Conservation (phyloP, 2,113 vertebrate species). For the Stegostoma tigrinum region DNA sequence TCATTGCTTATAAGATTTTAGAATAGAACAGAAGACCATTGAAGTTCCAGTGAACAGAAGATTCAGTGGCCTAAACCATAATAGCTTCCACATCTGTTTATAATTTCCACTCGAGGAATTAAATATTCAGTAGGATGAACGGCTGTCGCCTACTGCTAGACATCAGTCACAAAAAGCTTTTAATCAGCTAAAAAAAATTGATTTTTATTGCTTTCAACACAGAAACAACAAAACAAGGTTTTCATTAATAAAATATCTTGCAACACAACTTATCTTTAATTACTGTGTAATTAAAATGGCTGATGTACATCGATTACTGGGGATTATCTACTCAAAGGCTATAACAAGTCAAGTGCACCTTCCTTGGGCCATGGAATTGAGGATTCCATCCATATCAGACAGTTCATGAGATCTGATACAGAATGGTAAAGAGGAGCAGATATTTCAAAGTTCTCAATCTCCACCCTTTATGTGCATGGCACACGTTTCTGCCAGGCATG, state of each 20-base stretch:
- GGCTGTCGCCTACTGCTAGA: neutral
- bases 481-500: neutral
- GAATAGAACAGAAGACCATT: neutral
- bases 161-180: neutral
- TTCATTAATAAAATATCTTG: neutral
- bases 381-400: neutral
- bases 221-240: neutral
- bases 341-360: neutral
- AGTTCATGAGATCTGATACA: neutral
- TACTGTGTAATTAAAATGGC: neutral
- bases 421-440: neutral
- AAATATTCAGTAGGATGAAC: neutral
- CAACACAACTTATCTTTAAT: neutral
- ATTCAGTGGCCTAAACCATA: neutral
- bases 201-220: neutral
- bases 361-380: neutral
- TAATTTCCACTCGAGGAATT: neutral
- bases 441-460: neutral
- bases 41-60: too few species aligned
- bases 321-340: neutral
- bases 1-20: neutral
- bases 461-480: too few species aligned
- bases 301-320: neutral
- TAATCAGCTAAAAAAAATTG: neutral
- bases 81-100: slow-evolving; percentile 12